phyloP scores from a whole-genome alignment of 2,888 invertebrate genomes.

The Drosophila helvetica region DNA sequence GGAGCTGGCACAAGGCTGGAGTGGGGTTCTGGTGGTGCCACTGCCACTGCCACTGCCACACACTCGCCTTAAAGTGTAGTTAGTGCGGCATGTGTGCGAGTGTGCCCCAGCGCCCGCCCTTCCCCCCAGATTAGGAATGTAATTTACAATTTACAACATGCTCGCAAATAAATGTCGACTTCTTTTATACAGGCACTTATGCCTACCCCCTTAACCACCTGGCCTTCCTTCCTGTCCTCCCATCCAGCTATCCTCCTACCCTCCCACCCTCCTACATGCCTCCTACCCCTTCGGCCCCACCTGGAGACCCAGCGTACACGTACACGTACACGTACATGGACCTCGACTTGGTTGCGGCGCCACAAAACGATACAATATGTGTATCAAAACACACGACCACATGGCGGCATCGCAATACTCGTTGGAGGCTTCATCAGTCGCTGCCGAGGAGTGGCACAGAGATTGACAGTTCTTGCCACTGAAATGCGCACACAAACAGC shows the following conservation, averaged over 20 bases:
- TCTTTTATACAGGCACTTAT: conserved; percentile 75
- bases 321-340: conserved; percentile 13
- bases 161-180: conserved; percentile 78
- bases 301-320: conserved; percentile 34
- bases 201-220: conserved; percentile 38
- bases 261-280: conserved; percentile 8
- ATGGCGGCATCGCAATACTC: conserved; percentile 23
- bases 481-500: conserved; percentile 76
- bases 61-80: conserved; percentile 57
- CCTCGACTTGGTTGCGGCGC: conserved; percentile 47
- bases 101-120: conserved; percentile 38
- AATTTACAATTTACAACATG: conserved; percentile 79
- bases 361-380: conserved; percentile 76
- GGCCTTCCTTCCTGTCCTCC: conserved; percentile 9
- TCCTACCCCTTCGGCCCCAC: conserved; percentile 25
- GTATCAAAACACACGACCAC: conserved; percentile 73
- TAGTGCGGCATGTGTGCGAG: conserved; percentile 42
- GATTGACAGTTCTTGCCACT: conserved; percentile 76
- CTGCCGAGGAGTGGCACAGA: conserved; percentile 45
- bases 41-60: not conserved
- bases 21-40: not conserved
- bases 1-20: conserved; percentile 23
- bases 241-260: not conserved
- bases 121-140: conserved; percentile 74
- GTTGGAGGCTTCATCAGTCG: conserved; percentile 32